Percentiles rank a stretch among this genome's conserved stretches.
These are phyloP conservation scores for Morpho helenor DNA, from an alignment of 2,888 invertebrate species.

Conservation along the genomic window DNA sequence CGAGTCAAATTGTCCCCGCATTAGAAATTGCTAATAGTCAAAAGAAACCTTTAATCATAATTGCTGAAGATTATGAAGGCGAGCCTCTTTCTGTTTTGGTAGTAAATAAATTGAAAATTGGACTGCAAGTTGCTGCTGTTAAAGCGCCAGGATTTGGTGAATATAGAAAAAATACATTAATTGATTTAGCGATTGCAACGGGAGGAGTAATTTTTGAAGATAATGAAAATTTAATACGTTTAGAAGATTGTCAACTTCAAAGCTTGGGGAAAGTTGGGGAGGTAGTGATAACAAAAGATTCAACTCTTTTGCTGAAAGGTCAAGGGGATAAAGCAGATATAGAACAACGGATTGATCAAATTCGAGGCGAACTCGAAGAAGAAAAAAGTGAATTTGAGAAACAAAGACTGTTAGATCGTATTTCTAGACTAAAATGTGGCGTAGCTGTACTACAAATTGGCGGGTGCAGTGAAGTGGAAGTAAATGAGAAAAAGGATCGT, in stretches of 20 bases:
- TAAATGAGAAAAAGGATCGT: conserved; percentile 97
- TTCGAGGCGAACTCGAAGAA: conserved; percentile 89
- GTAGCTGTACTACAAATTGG: conserved; percentile 89
- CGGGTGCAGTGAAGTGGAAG: conserved; percentile 93
- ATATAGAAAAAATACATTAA: conserved; percentile 91
- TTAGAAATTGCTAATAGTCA: conserved; percentile 95
- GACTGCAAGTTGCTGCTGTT: conserved; percentile 94
- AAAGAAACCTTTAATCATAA: conserved; percentile 94
- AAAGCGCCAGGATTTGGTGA: conserved; percentile 98
- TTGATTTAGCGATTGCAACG: conserved; percentile 94
- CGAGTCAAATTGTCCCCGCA: conserved; percentile 96
- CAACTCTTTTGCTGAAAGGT: conserved; percentile 83
- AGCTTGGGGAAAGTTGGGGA: conserved; percentile 93
- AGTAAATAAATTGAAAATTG: conserved; percentile 92
- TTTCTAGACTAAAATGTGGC: conserved; percentile 91
- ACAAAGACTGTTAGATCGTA: conserved; percentile 91
- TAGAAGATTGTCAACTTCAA: conserved; percentile 90
- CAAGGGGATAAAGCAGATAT: conserved; percentile 89
- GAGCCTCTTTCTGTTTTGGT: conserved; percentile 95
- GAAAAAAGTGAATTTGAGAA: conserved; percentile 94
- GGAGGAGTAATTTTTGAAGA: conserved; percentile 96
- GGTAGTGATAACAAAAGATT: conserved; percentile 94
- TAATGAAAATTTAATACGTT: conserved; percentile 90
- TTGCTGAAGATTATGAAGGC: conserved; percentile 96
- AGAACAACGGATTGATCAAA: conserved; percentile 86